A percentile compares a stretch with the other conserved stretches of the same genome.
Evolutionary conservation across 2,797 vertebrate genomes (phyloP).

Genomic region (Lutra lutra): DNA sequence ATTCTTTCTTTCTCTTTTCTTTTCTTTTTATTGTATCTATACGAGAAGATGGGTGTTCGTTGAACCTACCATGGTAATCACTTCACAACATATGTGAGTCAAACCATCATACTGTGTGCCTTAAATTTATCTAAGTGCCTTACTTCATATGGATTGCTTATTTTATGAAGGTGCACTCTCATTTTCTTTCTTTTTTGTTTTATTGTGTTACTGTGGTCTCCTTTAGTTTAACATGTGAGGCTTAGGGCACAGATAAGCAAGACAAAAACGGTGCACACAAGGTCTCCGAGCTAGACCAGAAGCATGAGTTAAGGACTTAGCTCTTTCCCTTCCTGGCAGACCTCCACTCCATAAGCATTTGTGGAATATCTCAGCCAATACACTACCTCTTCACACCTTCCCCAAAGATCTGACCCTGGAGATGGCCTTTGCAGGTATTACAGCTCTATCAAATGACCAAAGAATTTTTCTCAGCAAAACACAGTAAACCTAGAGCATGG

Average conservation of each 20-base stretch:
- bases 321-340: neutral
- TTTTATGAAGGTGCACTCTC: neutral
- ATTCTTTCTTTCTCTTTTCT: neutral
- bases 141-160: neutral
- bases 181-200: neutral
- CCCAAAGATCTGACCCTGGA: neutral
- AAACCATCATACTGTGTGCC: neutral
- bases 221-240: neutral
- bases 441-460: neutral
- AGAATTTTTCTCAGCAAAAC: neutral
- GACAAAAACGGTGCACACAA: neutral
- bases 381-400: neutral
- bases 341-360: neutral
- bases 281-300: neutral
- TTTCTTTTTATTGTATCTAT: neutral
- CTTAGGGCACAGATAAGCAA: neutral
- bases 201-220: neutral
- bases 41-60: neutral
- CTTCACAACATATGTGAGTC: neutral
- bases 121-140: neutral
- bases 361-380: neutral
- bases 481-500: neutral
- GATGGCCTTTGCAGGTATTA: fast-evolving
- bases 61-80: neutral
- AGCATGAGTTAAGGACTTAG: neutral